These are phyloP conservation scores for Ormyrus labotus DNA, from an alignment of 2,888 invertebrate genomes.

Conservation along the genomic window DNA sequence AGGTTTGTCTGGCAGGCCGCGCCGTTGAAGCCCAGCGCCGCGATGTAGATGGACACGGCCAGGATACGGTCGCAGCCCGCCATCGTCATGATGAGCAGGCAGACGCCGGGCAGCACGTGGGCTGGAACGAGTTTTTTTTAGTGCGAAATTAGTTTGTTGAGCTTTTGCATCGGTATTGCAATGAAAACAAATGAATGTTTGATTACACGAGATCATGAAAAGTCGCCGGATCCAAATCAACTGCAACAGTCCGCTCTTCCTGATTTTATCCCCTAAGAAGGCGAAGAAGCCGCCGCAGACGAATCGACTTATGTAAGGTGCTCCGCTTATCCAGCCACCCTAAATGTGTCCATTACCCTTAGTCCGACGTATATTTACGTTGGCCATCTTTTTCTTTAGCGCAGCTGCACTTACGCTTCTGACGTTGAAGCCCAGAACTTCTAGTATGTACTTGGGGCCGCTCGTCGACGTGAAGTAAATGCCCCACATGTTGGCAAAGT, in stretches of 20 bases:
- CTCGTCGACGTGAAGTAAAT: slow-evolving; percentile 87
- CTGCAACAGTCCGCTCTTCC: slow-evolving; percentile 76
- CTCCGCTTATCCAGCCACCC: slow-evolving; percentile 84
- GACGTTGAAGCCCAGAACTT: slow-evolving; percentile 84
- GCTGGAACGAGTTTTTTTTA: slow-evolving; percentile 59
- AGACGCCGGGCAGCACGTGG: slow-evolving; percentile 77
- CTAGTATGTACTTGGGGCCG: slow-evolving; percentile 87
- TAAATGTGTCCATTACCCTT: slow-evolving; percentile 66
- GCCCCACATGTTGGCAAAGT: slow-evolving; percentile 89
- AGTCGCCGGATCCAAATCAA: slow-evolving; percentile 72
- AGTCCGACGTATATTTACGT: neutral
- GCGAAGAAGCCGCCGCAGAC: slow-evolving; percentile 85
- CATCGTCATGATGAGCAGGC: slow-evolving; percentile 75
- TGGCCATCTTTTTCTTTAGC: neutral
- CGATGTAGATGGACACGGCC: slow-evolving; percentile 69
- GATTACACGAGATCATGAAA: slow-evolving; percentile 73
- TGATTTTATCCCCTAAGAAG: slow-evolving; percentile 82
- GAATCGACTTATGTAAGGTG: slow-evolving; percentile 85
- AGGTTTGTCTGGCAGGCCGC: slow-evolving; percentile 74
- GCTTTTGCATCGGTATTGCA: neutral
- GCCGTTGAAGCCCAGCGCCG: slow-evolving; percentile 69
- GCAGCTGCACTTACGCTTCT: slow-evolving; percentile 72
- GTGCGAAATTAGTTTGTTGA: neutral
- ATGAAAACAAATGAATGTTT: slow-evolving; percentile 1
- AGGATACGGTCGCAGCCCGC: slow-evolving; percentile 66